Base-by-base conservation (phyloP, 2,888 invertebrate genomes). In the Eristalis arbustorum region DNA sequence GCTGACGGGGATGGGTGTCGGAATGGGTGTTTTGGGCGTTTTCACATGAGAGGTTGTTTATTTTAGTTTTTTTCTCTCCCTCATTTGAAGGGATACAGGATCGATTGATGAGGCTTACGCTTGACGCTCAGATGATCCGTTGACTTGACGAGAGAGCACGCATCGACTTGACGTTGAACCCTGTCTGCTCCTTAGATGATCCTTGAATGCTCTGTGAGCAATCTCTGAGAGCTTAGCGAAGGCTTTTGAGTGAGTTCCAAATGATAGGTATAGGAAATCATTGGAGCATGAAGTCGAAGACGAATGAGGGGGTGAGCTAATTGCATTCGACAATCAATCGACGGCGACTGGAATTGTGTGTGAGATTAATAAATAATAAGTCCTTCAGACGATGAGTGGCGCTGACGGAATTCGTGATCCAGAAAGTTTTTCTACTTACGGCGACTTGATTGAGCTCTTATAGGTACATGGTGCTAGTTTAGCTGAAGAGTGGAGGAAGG, bases 41-140 rank as follows among this genome's bases (percentile, higher is more conserved):
- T 37, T 71, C 25, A 14, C 25, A 28, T 59, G 59, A 69, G 23
- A 22, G 6, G 69, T 37, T 10, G 49, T n/a, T 18, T 49, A 49
- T 8, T 23, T 59, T 69, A n/a, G n/a, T n/a, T n/a, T n/a, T n/a
- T n/a, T n/a, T n/a, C n/a, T 56, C 57, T 57, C 11, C 13, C 25
- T 25, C 59, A 13, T 23, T 57, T 57, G 18, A 56, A 18, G 5
- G 56, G 56, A 56, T 18, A 56, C 5, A n/a, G 22, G 22, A 3
- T 10, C 69, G 40, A 61, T 61, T 71, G 71, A 40, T 71, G 71
- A 25, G 71, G 40, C 23, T 61, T 71, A 40, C n/a, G 25, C 13
- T 71, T 61, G 59, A 71, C 61, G 61, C 23, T 28, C 37, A 61
- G 25, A 28, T 61, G 61, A 62, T 61, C 59, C 71, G 25, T 71